Evolutionary conservation across 2,113 vertebrate species (phyloP).

Genomic region (Panthera leo): DNA sequence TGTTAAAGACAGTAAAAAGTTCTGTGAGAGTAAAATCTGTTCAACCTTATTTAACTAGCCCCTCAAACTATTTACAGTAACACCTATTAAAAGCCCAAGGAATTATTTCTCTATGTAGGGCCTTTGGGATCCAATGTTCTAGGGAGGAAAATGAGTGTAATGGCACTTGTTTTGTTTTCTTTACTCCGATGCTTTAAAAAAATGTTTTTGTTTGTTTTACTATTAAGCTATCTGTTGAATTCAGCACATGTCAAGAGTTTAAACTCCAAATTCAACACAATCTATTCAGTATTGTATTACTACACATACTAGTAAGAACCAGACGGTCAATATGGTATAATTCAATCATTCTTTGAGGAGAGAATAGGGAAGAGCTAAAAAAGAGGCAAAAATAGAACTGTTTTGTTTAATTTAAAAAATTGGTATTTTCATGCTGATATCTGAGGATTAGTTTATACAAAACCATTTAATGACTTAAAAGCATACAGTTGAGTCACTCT

Average conservation of each 20-base stretch:
- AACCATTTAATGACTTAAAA: not conserved
- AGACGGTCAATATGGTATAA: not conserved
- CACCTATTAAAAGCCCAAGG: not conserved
- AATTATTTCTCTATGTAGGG: not conserved
- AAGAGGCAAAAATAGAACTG: not conserved
- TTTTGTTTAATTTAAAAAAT: not conserved
- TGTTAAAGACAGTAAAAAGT: not conserved
- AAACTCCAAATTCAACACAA: constrained; percentile 25
- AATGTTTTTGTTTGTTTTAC: not conserved
- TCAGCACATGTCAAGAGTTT: not conserved
- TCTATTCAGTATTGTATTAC: not conserved
- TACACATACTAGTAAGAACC: not conserved
- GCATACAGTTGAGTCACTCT: not conserved
- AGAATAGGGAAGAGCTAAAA: not conserved
- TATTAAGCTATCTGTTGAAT: not conserved
- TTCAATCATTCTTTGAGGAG: not conserved
- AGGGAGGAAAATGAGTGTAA: not conserved
- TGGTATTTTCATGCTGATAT: not conserved
- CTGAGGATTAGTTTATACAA: not conserved
- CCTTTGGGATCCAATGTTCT: not conserved
- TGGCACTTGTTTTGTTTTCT: not conserved
- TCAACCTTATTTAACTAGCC: not conserved
- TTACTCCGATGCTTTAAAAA: not conserved
- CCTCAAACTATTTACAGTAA: not conserved
- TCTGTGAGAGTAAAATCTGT: not conserved